Base-by-base conservation (phyloP, 2,113 vertebrate species). In the Hyaena hyaena region DNA sequence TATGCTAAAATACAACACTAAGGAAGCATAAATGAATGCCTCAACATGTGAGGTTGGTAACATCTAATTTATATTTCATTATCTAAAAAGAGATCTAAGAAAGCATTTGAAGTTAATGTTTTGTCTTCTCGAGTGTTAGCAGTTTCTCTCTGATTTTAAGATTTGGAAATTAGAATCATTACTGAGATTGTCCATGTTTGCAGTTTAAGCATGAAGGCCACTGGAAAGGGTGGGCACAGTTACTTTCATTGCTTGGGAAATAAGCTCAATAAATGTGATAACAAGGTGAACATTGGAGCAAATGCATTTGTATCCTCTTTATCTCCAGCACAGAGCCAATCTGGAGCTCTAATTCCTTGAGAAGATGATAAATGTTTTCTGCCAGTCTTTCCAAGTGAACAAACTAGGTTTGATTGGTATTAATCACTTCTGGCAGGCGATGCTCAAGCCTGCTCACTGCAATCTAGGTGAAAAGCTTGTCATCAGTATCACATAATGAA, bases 361-460 rank as follows among this genome's bases (percentile, higher is more conserved):
- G 95, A 98, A 98, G 97, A 99, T 98, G 98, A 99, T 98, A 98
- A 98, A 98, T 99, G 97, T 98, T 99, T 98, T 98, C 98, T 99
- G 98, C 98, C 98, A 98, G 97, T 99, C 98, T 98, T 97, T 97
- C 96, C 98, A n/a, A 53, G 97, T 98, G 98, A 98, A 98, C 98
- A 98, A 99, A 98, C 98, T 98, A 98, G 58, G 43, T 98, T 98
- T 99, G 98, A 99, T 98, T 98, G 97, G 97, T 98, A 98, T 99
- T 99, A 99, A 99, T 99, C 98, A 98, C 97, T 98, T 97, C 98
- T 98, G 98, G 98, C 98, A 99, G 98, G 98, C 84, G 63, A 97
- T 98, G 97, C 98, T 98, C 98, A 97, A 98, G 95, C 96, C 96
- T 98, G 97, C 98, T 98, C 98, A 96, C 98, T 98, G 97, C 96